A percentile compares a stretch with the other conserved stretches of the same genome.
Evolutionary conservation across 1,140 invertebrate genomes (phyloP).

Genomic region (Bathynomus jamesi): DNA sequence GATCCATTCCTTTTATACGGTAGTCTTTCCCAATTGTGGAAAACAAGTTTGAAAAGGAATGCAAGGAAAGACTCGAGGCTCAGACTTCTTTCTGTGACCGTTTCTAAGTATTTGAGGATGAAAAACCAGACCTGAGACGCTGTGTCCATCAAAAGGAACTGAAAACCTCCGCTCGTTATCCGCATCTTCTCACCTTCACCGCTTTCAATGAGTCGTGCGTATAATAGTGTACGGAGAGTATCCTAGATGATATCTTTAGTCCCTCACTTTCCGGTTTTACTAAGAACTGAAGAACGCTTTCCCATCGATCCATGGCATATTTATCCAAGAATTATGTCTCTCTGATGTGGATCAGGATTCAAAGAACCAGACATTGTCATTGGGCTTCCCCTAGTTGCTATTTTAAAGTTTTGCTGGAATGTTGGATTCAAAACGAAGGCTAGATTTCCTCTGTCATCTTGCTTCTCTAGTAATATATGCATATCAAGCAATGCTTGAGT

Average conservation of each 20-base stretch:
- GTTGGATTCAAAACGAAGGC: slow-evolving; percentile 19
- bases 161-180: slow-evolving; percentile 87
- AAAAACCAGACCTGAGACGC: slow-evolving; percentile 92
- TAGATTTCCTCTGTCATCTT: slow-evolving; percentile 18
- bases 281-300: slow-evolving; percentile 95
- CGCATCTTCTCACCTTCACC: slow-evolving; percentile 71
- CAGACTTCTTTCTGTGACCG: slow-evolving; percentile 70
- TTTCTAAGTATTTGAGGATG: slow-evolving; percentile 89
- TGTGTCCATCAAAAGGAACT: slow-evolving; percentile 88
- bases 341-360: slow-evolving; percentile 71
- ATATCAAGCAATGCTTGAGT: slow-evolving; percentile 25
- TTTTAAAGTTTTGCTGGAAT: slow-evolving; percentile 24
- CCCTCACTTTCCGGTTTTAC: slow-evolving; percentile 60
- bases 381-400: slow-evolving; percentile 6
- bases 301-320: slow-evolving; percentile 90
- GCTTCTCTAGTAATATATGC: slow-evolving; percentile 28
- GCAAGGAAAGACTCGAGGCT: slow-evolving; percentile 84
- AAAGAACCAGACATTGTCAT: not conserved
- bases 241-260: slow-evolving; percentile 86
- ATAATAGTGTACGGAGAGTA: slow-evolving; percentile 80
- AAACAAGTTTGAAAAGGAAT: slow-evolving; percentile 93
- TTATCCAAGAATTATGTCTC: slow-evolving; percentile 77
- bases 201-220: slow-evolving; percentile 83
- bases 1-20: slow-evolving; percentile 86
- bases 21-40: slow-evolving; percentile 94